Percentiles rank a stretch among this genome's conserved stretches.
These are phyloP conservation scores for Ferrisia virgata DNA, from an alignment of 2,888 invertebrate species.

Conservation along the genomic window DNA sequence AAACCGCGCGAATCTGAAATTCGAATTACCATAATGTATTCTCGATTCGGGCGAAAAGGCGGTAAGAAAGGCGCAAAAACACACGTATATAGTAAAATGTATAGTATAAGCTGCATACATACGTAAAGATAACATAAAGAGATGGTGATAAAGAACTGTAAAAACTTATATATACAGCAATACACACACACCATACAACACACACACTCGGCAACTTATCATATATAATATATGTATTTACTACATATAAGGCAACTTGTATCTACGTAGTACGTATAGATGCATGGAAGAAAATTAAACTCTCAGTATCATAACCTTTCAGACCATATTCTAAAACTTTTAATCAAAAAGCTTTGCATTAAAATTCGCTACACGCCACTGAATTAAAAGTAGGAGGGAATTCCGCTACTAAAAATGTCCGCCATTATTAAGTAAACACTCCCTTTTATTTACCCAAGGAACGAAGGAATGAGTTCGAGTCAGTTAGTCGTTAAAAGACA, in stretches of 20 bases:
- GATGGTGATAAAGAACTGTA: not conserved
- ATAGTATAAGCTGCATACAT: not conserved
- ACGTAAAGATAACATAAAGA: no score
- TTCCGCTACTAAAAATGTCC: constrained; percentile 41
- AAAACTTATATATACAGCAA: no score
- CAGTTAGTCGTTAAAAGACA: constrained; percentile 45
- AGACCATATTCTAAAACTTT: constrained; percentile 34
- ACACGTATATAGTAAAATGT: no score
- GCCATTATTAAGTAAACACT: constrained; percentile 46
- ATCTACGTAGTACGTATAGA: not conserved
- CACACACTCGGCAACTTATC: not conserved
- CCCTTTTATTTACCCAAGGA: constrained; percentile 44
- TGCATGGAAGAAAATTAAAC: constrained; percentile 7
- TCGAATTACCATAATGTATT: constrained; percentile 13
- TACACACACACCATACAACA: no score
- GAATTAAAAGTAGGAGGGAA: constrained; percentile 45
- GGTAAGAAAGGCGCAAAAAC: not conserved
- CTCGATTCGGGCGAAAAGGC: not conserved
- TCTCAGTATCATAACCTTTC: constrained; percentile 23
- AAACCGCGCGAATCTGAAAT: constrained; percentile 24
- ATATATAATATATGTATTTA: no score
- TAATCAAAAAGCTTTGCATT: constrained; percentile 41
- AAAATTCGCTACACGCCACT: constrained; percentile 37
- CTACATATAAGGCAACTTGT: no score
- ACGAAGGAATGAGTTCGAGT: constrained; percentile 44